Conservation (phyloP, 2,113 vertebrate genomes). For the Cyanistes caeruleus region DNA sequence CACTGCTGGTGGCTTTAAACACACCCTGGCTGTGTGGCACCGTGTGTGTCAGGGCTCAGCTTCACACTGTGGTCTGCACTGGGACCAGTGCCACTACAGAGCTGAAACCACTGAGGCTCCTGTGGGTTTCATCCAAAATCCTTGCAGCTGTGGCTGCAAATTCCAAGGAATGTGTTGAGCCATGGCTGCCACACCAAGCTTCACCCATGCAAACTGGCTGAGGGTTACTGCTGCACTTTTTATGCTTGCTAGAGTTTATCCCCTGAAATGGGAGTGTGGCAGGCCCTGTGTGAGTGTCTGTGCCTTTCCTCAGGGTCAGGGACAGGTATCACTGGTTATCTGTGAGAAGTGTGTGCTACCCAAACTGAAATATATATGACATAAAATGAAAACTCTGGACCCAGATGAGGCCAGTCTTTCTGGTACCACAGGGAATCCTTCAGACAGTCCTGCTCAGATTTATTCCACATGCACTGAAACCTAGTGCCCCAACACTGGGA, state of each 20-base stretch:
- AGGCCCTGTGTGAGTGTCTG: neutral
- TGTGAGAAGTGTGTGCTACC: no score
- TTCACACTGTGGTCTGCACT: neutral
- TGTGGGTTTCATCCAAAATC: neutral
- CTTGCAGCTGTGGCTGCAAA: neutral
- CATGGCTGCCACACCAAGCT: neutral
- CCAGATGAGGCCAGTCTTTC: neutral
- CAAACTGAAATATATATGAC: neutral
- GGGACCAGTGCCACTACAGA: neutral
- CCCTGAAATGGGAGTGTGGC: neutral
- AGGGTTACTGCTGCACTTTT: neutral
- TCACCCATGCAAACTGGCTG: accelerated
- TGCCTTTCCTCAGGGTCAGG: neutral
- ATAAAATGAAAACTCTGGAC: neutral
- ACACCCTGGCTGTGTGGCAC: neutral
- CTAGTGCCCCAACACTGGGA: neutral
- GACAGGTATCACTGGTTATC: neutral
- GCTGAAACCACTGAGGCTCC: neutral
- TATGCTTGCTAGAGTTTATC: neutral
- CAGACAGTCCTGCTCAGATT: neutral
- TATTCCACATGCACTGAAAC: neutral
- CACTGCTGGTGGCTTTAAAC: neutral
- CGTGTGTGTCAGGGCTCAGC: neutral
- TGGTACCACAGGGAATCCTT: neutral
- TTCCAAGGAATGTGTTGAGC: neutral